A percentile compares a stretch with the other conserved stretches of the same genome.
These are phyloP conservation scores for Hololepta plana DNA, from an alignment of 2,888 invertebrate species.

Conservation along the genomic window DNA sequence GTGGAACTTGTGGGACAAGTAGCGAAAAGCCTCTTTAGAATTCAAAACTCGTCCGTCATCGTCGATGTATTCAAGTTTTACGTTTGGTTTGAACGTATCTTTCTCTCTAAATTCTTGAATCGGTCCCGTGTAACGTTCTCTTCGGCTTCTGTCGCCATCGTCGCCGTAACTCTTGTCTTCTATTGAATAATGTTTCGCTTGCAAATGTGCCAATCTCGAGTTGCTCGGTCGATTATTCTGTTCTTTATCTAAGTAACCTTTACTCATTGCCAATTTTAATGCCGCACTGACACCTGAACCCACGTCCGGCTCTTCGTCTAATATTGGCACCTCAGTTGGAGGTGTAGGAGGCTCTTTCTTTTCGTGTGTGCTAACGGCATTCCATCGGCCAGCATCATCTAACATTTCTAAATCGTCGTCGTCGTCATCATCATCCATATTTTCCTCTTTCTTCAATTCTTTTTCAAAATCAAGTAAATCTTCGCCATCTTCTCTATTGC, in stretches of 20 bases:
- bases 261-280: constrained; percentile 74
- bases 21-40: constrained; percentile 86
- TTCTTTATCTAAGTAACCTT: constrained; percentile 82
- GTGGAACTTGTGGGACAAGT: constrained; percentile 96
- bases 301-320: constrained; percentile 86
- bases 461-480: constrained; percentile 29
- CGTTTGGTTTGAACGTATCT: constrained; percentile 75
- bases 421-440: constrained; percentile 15
- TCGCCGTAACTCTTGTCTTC: constrained; percentile 64
- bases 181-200: constrained; percentile 64
- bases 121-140: constrained; percentile 67
- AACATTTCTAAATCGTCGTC: constrained; percentile 21
- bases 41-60: constrained; percentile 84
- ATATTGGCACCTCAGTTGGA: constrained; percentile 41
- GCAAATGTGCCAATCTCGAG: constrained; percentile 52
- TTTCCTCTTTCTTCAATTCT: constrained; percentile 9
- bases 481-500: constrained; percentile 71
- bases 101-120: constrained; percentile 86
- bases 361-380: constrained; percentile 28
- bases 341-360: constrained; percentile 7
- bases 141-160: constrained; percentile 42
- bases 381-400: constrained; percentile 31
- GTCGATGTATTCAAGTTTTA: constrained; percentile 93
- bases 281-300: constrained; percentile 87
- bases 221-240: constrained; percentile 53